Base-by-base conservation (phyloP, 1,140 invertebrate genomes). In the Camponotus floridanus region DNA sequence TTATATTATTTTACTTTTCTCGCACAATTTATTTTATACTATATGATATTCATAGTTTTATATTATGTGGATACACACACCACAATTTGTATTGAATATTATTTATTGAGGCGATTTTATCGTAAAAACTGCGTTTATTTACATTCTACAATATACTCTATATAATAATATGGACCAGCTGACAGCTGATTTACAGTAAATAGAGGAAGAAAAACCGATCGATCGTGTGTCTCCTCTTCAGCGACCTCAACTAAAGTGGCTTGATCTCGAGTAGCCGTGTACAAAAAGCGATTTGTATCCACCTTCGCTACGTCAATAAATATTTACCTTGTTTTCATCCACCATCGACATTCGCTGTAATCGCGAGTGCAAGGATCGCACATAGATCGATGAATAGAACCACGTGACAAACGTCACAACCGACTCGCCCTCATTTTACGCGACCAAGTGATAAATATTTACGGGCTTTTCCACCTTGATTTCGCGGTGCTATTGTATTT, bases 311-410 rank as follows among this genome's bases (percentile, higher is more conserved):
- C 64, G 36, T 31, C 36, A 59, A 80, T 80, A 80, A 80, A 80
- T 80, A 70, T 80, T 80, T 70, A 70, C 48, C 36, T 21, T 80
- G 51, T 80, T 80, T 80, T 80, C 78, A 70, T 42, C 36, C 21
- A 51, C 13, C 45, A 36, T 57, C 13, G 76, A 6, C 21, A 33
- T 15, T 51, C 15, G 48, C 26, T 13, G 33, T 70, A 68, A 80
- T 80, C 45, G 21, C 31, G 42, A 70, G 64, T 57, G 65, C 48
- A 15, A 57, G 36, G 21, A 39, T 67, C 18, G 31, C 18, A 57
- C 55, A 8, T 62, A 45, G 33, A 80, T 80, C 36, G 33, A 67
- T 26, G 48, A 51, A 21, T 39, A 45, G 57, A 62, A 8, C 13
- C 26, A 39, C 42, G 26, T 33, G 61, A 26, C 62, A 13, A 48